Conservation (phyloP, 2,797 vertebrate genomes). For the Silurus aristotelis region DNA sequence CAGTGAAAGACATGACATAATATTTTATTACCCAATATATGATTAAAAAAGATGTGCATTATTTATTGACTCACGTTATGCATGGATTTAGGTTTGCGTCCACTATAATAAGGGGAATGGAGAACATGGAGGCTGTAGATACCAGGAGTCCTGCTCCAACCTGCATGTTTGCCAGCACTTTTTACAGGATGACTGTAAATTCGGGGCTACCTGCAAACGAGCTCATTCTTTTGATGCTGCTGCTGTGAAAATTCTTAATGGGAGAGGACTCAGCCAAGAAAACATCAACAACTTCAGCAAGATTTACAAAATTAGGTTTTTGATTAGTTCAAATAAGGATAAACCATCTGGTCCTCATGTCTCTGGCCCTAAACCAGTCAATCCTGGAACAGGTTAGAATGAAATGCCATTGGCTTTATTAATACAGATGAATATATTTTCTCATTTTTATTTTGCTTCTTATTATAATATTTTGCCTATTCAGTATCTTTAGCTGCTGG, state of each 20-base stretch:
- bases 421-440: neutral
- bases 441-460: neutral
- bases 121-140: slow-evolving; percentile 71
- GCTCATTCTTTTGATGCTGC: slow-evolving; percentile 69
- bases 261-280: slow-evolving; percentile 66
- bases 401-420: neutral
- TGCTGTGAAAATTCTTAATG: slow-evolving; percentile 62
- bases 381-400: slow-evolving; percentile 24
- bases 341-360: neutral
- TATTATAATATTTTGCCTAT: neutral
- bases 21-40: neutral
- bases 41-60: neutral
- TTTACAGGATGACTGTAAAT: slow-evolving; percentile 78
- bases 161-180: slow-evolving; percentile 86
- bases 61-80: neutral
- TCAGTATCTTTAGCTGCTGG: slow-evolving; percentile 9
- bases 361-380: neutral
- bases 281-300: slow-evolving; percentile 64
- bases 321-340: slow-evolving; percentile 58
- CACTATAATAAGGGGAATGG: slow-evolving; percentile 82
- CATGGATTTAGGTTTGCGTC: slow-evolving; percentile 73
- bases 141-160: slow-evolving; percentile 72
- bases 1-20: slow-evolving; percentile 39
- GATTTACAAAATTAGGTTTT: slow-evolving; percentile 71
- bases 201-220: slow-evolving; percentile 71